phyloP scores from a whole-genome alignment of 2,888 invertebrate genomes.

The Agriopis leucophaearia region DNA sequence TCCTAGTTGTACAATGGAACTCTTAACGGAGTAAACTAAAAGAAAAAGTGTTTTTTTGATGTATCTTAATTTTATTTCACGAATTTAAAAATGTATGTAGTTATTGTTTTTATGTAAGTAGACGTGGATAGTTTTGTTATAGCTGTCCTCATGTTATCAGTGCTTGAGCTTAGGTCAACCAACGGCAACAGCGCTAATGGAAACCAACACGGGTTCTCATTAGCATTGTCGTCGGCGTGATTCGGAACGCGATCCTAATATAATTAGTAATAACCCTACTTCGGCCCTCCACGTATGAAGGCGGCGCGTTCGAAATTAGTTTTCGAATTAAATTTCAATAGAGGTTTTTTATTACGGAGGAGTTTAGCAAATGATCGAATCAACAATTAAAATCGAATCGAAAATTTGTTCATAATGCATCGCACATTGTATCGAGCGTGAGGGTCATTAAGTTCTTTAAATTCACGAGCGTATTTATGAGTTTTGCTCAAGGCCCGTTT shows the following conservation, averaged over 20 bases:
- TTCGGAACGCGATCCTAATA: too few species aligned
- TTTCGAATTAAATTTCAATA: not conserved
- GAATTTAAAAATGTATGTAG: conserved; percentile 22
- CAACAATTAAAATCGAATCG: not conserved
- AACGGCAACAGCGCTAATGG: too few species aligned
- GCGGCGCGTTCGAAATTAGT: not conserved
- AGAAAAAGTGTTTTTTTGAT: conserved; percentile 8
- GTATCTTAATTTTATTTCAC: conserved; percentile 14
- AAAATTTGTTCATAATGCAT: not conserved
- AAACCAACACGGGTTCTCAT: too few species aligned
- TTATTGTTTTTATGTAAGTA: conserved; percentile 17
- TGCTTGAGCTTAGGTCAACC: conserved; percentile 7
- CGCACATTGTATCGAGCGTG: not conserved
- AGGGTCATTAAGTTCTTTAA: not conserved
- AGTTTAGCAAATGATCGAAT: not conserved
- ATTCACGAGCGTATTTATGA: not conserved
- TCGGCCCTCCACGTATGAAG: not conserved
- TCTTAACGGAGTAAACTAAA: not conserved
- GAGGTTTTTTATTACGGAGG: not conserved
- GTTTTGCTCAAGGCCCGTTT: too few species aligned
- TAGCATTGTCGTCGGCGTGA: too few species aligned
- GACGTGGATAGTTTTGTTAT: conserved; percentile 17
- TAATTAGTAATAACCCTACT: not conserved
- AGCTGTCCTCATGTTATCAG: conserved; percentile 21
- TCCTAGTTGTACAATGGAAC: not conserved